phyloP scores from a whole-genome alignment of 1,140 invertebrate species.

The Acromyrmex echinatior region DNA sequence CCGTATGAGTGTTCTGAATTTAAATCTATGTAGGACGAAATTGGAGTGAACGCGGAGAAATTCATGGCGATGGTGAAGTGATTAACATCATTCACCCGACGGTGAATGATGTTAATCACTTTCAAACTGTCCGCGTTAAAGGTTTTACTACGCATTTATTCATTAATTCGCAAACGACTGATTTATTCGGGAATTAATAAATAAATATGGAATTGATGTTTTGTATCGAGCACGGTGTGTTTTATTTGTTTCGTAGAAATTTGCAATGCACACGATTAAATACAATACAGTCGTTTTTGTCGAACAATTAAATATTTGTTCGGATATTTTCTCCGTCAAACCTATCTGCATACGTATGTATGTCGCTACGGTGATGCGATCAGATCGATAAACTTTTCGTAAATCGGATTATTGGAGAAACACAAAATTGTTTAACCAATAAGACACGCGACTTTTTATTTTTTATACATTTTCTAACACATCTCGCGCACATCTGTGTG shows the following conservation, averaged over 20 bases:
- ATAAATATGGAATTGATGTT: constrained; percentile 1
- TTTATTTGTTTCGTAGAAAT: background rate
- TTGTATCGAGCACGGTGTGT: background rate
- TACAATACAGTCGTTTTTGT: constrained; percentile 14
- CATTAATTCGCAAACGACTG: constrained; percentile 18
- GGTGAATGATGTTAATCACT: background rate
- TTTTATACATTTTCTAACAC: background rate
- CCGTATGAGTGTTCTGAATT: background rate
- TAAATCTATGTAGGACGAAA: background rate
- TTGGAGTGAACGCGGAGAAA: background rate
- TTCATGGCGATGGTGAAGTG: background rate
- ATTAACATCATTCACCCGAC: too few relatives aligned
- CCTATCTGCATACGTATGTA: background rate
- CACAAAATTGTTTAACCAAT: constrained; percentile 12
- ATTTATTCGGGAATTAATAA: constrained; percentile 19
- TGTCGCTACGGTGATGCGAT: background rate
- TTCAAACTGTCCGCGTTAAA: background rate
- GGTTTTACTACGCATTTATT: constrained; percentile 14
- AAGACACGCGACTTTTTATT: background rate
- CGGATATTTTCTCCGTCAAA: background rate
- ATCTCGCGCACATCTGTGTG: background rate
- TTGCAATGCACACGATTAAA: background rate
- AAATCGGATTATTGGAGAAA: constrained; percentile 24
- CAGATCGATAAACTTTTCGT: background rate
- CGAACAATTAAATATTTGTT: constrained; percentile 20